These are phyloP conservation scores for Phodopus roborovskii DNA, from an alignment of 2,113 vertebrate species.

Conservation along the genomic window DNA sequence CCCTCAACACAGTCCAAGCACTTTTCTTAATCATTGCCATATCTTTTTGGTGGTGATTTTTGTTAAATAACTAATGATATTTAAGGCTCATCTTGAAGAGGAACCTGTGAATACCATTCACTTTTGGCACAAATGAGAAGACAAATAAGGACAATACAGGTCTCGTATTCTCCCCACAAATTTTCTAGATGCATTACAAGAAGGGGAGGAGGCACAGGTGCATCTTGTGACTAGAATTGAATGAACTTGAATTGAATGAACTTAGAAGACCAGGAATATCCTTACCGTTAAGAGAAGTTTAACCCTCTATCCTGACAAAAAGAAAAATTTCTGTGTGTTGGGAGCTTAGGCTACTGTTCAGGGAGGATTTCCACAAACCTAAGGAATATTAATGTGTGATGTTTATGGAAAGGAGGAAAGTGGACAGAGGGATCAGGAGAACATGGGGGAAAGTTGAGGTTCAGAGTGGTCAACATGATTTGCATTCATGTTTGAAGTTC, in stretches of 20 bases:
- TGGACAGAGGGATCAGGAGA: too few species aligned
- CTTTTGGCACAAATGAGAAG: not conserved
- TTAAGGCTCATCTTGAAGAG: not conserved
- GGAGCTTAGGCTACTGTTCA: not conserved
- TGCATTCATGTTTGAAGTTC: too few species aligned
- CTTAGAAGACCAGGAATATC: not conserved
- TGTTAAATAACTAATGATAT: not conserved
- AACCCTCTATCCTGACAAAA: not conserved
- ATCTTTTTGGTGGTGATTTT: too few species aligned
- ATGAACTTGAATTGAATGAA: not conserved
- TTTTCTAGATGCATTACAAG: not conserved
- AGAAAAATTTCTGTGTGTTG: not conserved
- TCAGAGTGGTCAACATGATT: not conserved
- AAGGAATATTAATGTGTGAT: not conserved
- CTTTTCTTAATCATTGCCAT: too few species aligned
- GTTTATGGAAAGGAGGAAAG: not conserved
- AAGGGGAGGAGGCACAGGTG: not conserved
- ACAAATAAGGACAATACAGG: not conserved
- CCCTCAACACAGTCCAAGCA: rapidly evolving
- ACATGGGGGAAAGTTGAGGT: not conserved
- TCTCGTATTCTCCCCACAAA: not conserved
- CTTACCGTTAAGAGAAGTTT: not conserved
- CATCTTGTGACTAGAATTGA: not conserved
- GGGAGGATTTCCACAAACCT: not conserved
- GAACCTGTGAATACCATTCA: not conserved